Percentiles rank a stretch among this genome's conserved stretches.
These are phyloP conservation scores for Oceanites oceanicus DNA, from an alignment of 2,113 vertebrate genomes.

Conservation along the genomic window DNA sequence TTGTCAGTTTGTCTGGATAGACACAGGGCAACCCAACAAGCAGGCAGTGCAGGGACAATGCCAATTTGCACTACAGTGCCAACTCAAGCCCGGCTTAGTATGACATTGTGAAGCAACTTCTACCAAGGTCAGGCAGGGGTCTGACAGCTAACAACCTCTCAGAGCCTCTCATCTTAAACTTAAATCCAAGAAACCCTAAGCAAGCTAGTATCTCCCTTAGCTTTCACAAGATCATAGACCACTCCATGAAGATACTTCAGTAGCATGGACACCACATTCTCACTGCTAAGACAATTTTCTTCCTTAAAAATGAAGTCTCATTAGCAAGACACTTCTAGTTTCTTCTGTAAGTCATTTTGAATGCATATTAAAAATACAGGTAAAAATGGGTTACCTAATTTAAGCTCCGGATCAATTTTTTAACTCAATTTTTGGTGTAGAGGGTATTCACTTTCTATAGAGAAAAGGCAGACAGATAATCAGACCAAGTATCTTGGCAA, in stretches of 20 bases:
- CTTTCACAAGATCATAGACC: background rate
- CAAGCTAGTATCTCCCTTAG: background rate
- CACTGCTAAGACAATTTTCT: background rate
- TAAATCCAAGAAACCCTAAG: background rate
- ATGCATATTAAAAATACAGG: background rate
- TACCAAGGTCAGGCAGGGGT: background rate
- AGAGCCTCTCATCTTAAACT: background rate
- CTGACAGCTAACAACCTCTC: background rate
- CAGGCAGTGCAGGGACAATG: background rate
- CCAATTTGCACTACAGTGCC: no score
- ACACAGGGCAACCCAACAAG: background rate
- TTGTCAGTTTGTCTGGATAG: background rate
- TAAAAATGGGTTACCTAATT: background rate
- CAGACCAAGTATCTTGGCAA: background rate
- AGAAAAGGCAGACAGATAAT: background rate
- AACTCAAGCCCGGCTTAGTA: background rate
- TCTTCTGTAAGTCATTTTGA: background rate
- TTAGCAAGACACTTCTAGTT: background rate
- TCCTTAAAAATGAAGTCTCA: background rate
- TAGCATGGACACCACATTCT: background rate
- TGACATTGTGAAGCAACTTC: background rate
- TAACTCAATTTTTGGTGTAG: background rate
- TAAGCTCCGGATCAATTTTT: background rate
- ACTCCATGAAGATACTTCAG: background rate
- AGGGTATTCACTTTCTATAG: background rate